These are phyloP conservation scores for Drosophila paracracens DNA, from an alignment of 2,888 invertebrate genomes.

Conservation along the genomic window DNA sequence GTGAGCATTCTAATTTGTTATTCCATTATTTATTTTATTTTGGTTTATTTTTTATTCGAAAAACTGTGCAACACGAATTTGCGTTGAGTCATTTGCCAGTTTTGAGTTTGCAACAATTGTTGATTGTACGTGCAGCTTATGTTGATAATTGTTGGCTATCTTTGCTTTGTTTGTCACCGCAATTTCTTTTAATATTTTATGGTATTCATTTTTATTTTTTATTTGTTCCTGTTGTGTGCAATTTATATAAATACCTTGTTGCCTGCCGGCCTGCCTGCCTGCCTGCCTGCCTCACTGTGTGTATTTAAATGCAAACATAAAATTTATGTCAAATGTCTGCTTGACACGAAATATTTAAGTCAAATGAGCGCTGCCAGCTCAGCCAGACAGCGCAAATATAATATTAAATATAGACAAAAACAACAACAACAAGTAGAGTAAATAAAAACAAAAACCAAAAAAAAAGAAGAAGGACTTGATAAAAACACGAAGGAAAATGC, in stretches of 20 bases:
- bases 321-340: conserved; percentile 83
- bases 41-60: neutral
- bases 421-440: conserved; percentile 4
- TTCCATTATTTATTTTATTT: neutral
- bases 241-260: conserved; percentile 50
- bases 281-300: conserved; percentile 39
- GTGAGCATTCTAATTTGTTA: neutral
- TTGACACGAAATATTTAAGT: conserved; percentile 83
- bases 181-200: conserved; percentile 60
- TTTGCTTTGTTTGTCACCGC: conserved; percentile 36
- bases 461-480: conserved; percentile 31
- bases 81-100: neutral
- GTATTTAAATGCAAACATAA: conserved; percentile 83
- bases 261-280: conserved; percentile 8
- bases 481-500: conserved; percentile 32
- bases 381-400: conserved; percentile 59
- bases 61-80: neutral
- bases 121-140: conserved; percentile 31
- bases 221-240: conserved; percentile 36
- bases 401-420: conserved; percentile 58
- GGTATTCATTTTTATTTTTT: conserved; percentile 41
- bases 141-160: conserved; percentile 10
- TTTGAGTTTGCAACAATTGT: neutral
- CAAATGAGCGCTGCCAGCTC: conserved; percentile 55
- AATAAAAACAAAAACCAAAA: neutral